These are phyloP conservation scores for Brachirus orientalis DNA, from an alignment of 2,113 vertebrate species.

Conservation along the genomic window DNA sequence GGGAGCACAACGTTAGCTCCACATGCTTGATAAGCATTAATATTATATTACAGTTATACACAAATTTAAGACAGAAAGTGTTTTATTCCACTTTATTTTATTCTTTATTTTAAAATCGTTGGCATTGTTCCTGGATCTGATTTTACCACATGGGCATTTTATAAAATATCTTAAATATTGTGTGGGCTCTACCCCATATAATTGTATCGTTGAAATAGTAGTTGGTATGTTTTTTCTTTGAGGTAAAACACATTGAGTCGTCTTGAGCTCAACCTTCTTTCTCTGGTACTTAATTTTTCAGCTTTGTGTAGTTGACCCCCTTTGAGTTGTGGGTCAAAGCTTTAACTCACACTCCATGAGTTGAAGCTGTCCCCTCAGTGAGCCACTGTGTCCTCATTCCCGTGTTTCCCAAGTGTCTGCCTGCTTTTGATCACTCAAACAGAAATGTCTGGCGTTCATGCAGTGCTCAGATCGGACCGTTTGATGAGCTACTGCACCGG, in stretches of 20 bases:
- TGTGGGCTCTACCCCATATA: conserved; percentile 9
- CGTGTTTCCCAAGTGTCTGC: conserved; percentile 59
- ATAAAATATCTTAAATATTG: too few species aligned
- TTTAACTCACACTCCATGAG: conserved; percentile 68
- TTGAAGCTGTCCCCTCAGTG: conserved; percentile 67
- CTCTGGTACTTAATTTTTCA: conserved; percentile 66
- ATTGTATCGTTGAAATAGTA: conserved; percentile 41
- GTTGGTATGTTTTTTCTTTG: neutral
- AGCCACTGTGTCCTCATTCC: conserved; percentile 72
- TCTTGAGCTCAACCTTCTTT: conserved; percentile 44
- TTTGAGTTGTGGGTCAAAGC: conserved; percentile 74
- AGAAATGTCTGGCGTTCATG: conserved; percentile 72
- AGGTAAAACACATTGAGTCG: conserved; percentile 40
- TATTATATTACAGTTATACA: too few species aligned
- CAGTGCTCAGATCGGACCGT: conserved; percentile 60
- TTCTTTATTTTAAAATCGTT: too few species aligned
- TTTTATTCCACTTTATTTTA: too few species aligned
- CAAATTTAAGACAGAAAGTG: too few species aligned
- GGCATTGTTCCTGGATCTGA: too few species aligned
- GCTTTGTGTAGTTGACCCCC: conserved; percentile 66
- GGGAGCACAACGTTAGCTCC: too few species aligned
- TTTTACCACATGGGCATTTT: too few species aligned
- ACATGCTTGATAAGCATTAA: too few species aligned
- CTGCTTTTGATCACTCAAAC: conserved; percentile 67
- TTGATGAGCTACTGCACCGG: conserved; percentile 44